Conservation (phyloP, 2,113 vertebrate species). For the Formicarius rufipectus region DNA sequence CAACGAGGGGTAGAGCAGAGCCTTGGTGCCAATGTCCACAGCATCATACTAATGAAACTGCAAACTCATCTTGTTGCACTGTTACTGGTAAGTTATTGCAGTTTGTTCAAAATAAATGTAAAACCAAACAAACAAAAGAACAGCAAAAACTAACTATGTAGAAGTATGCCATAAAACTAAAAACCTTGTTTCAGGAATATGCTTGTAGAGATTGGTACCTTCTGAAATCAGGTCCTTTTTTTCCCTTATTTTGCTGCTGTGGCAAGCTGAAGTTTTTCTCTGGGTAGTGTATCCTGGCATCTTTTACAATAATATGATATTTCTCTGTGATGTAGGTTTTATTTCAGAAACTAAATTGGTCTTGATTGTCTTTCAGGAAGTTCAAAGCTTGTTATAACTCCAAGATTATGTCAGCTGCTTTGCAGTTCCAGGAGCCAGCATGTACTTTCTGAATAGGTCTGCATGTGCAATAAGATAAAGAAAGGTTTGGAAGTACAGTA, state of each 20-base stretch:
- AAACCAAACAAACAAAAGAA: background rate
- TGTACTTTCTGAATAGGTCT: conserved; percentile 17
- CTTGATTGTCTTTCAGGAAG: background rate
- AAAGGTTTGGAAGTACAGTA: conserved; percentile 19
- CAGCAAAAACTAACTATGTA: background rate
- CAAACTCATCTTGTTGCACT: background rate
- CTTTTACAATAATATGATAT: background rate
- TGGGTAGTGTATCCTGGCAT: background rate
- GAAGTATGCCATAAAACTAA: background rate
- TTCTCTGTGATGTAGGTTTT: background rate
- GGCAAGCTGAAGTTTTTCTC: background rate
- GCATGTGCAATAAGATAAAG: conserved; percentile 43
- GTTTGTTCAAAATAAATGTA: background rate
- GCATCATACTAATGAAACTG: background rate
- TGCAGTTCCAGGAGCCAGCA: conserved; percentile 13
- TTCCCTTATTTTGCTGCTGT: background rate
- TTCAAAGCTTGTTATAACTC: background rate
- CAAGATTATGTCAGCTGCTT: conserved; percentile 20
- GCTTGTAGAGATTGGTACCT: background rate
- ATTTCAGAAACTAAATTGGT: background rate
- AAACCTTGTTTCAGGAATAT: background rate
- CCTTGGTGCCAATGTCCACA: background rate
- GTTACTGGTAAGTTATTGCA: background rate
- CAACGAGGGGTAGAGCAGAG: background rate
- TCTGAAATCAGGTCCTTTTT: background rate